phyloP scores from a whole-genome alignment of 2,113 vertebrate genomes.

The Arenaria interpres region DNA sequence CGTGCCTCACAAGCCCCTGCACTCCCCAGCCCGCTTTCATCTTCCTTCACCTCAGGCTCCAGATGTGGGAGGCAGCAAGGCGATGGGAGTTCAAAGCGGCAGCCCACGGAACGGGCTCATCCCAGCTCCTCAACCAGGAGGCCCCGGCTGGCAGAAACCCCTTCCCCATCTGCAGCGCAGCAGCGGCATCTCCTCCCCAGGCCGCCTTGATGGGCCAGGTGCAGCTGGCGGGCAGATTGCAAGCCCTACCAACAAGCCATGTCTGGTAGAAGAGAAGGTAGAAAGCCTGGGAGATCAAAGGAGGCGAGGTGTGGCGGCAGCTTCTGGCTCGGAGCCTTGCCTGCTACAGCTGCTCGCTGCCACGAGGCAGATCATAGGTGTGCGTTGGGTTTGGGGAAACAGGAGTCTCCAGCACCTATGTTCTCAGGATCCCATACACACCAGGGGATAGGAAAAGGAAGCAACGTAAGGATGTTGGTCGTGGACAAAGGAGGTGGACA shows the following conservation, averaged over 20 bases:
- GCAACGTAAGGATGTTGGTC: fast-evolving
- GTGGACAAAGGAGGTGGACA: fast-evolving
- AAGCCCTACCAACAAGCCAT: neutral
- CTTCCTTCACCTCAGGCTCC: constrained; percentile 46
- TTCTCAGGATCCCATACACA: fast-evolving
- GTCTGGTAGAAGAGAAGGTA: neutral
- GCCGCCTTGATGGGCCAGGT: neutral
- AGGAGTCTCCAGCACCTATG: neutral
- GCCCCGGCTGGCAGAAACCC: neutral
- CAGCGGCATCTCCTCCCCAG: neutral
- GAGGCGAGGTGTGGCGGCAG: neutral
- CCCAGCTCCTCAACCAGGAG: neutral
- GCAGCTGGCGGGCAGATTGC: neutral
- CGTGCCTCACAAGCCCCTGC: constrained; percentile 16
- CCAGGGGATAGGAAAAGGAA: fast-evolving
- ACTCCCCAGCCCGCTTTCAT: constrained; percentile 25
- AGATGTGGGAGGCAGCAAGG: constrained; percentile 43
- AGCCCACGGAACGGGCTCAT: neutral
- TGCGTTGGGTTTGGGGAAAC: fast-evolving
- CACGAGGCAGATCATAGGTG: neutral
- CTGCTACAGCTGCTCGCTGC: constrained; percentile 6
- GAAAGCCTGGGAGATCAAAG: neutral
- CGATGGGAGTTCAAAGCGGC: constrained; percentile 36
- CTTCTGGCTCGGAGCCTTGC: neutral
- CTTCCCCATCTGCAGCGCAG: neutral